These are phyloP conservation scores for Rachycentron canadum DNA, from an alignment of 2,797 vertebrate species.

Conservation along the genomic window DNA sequence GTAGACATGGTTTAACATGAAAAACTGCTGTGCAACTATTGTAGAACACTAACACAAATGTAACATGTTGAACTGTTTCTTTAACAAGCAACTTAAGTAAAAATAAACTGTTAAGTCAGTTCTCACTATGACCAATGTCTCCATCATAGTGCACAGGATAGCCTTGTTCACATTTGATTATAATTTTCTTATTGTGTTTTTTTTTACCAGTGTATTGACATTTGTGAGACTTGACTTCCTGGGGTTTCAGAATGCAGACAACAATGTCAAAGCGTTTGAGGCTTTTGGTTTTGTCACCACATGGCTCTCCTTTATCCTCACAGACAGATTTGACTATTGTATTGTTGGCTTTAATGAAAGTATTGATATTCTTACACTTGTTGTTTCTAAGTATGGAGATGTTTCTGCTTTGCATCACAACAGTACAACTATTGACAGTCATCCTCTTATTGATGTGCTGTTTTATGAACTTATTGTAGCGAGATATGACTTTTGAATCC, in stretches of 20 bases:
- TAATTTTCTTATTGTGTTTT: neutral
- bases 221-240: rapidly evolving
- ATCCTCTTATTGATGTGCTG: neutral
- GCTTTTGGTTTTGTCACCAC: neutral
- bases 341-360: neutral
- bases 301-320: rapidly evolving
- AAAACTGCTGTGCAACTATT: neutral
- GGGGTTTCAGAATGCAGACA: neutral
- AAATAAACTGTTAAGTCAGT: neutral
- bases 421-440: rapidly evolving
- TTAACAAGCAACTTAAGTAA: rapidly evolving
- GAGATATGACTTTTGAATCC: rapidly evolving
- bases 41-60: neutral
- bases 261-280: rapidly evolving
- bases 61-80: conserved; percentile 5
- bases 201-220: neutral
- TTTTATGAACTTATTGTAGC: rapidly evolving
- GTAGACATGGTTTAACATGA: too few species aligned
- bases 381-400: neutral
- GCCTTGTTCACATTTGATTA: neutral
- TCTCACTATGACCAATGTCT: conserved; percentile 10
- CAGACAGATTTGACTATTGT: neutral
- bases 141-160: conserved; percentile 20
- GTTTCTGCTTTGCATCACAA: rapidly evolving
- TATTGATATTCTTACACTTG: neutral